Base-by-base conservation (phyloP, 1,140 invertebrate species). In the Rhynchophorus ferrugineus region DNA sequence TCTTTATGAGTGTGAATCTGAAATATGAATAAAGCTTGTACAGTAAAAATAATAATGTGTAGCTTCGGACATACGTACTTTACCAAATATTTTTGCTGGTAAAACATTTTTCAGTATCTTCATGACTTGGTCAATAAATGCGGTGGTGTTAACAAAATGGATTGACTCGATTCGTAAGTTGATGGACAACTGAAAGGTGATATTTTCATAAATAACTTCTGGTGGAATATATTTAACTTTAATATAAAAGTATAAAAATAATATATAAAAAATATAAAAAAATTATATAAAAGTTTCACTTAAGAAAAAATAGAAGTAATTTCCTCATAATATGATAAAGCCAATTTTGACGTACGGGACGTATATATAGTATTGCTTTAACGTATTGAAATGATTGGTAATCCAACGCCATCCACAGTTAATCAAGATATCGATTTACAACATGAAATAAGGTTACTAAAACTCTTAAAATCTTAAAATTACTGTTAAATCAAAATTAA, bases 1-100 rank as follows among this genome's bases (percentile, higher is more conserved):
- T 29, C 49, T 2, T 54, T 53, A 21, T 65, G 61, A 2, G 66
- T 61, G 13, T 64, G 57, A 9, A 70, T 60, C 53, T 69, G 36
- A 3, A 44, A 34, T 18, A 42, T 39, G 11, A 37, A 33, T 16
- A 44, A 35, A 9, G 9, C 14, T 17, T 11, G 2, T 34, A 6
- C 18, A 2, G 8, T 42, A 42, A 42, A n/a, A 41, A 3, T 16
- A 21, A 20, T 5, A 8, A 24, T 33, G 13, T 17, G 17, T 34
- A 22, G 16, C n/a, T n/a, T n/a, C n/a, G n/a, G n/a, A n/a, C n/a
- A n/a, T n/a, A 17, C 22, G 39, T 44, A 59, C 57, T 49, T 56
- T 59, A 8, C 52, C 34, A 3, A 49, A 18, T 5, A 59, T 21
- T 36, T 56, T 59, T 7, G 38, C 13, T 3, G 58, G 54, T 13